Conservation (phyloP, 2,888 invertebrate species). For the Drosophila phalerata region DNA sequence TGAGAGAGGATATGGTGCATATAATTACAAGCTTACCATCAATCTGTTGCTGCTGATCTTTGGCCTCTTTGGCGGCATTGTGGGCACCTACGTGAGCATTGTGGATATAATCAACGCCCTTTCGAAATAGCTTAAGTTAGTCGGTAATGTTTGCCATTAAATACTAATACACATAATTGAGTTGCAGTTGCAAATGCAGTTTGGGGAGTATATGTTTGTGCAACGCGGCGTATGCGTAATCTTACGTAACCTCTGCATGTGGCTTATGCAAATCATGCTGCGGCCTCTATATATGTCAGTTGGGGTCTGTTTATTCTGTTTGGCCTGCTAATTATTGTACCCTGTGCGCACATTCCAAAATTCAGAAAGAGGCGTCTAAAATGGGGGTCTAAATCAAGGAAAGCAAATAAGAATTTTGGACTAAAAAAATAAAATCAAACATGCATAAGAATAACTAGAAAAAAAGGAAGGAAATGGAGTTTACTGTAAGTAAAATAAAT, state of each 20-base stretch:
- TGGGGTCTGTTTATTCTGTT: slow-evolving; percentile 26
- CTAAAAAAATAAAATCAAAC: too few species aligned
- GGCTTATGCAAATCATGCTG: slow-evolving; percentile 57
- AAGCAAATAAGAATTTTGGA: too few species aligned
- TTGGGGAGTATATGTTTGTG: slow-evolving; percentile 17
- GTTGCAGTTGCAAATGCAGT: slow-evolving; percentile 1
- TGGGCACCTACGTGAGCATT: slow-evolving; percentile 87
- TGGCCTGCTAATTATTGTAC: slow-evolving; percentile 51
- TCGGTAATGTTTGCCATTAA: slow-evolving; percentile 25
- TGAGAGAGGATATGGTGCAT: slow-evolving; percentile 89
- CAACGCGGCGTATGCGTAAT: slow-evolving; percentile 55
- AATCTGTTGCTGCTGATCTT: slow-evolving; percentile 90
- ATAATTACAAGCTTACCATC: slow-evolving; percentile 90
- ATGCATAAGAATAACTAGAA: too few species aligned
- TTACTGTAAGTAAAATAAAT: too few species aligned
- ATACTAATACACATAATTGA: slow-evolving; percentile 24
- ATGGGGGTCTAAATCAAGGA: background rate
- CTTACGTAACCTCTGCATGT: slow-evolving; percentile 41
- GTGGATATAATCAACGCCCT: slow-evolving; percentile 74
- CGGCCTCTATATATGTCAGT: slow-evolving; percentile 26
- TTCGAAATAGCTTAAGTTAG: slow-evolving; percentile 38
- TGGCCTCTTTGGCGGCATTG: slow-evolving; percentile 91
- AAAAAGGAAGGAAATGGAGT: too few species aligned
- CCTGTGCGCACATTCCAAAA: slow-evolving; percentile 24
- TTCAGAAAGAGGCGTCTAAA: background rate